These are phyloP conservation scores for Nipponia nippon DNA, from an alignment of 2,113 vertebrate species.

Conservation along the genomic window DNA sequence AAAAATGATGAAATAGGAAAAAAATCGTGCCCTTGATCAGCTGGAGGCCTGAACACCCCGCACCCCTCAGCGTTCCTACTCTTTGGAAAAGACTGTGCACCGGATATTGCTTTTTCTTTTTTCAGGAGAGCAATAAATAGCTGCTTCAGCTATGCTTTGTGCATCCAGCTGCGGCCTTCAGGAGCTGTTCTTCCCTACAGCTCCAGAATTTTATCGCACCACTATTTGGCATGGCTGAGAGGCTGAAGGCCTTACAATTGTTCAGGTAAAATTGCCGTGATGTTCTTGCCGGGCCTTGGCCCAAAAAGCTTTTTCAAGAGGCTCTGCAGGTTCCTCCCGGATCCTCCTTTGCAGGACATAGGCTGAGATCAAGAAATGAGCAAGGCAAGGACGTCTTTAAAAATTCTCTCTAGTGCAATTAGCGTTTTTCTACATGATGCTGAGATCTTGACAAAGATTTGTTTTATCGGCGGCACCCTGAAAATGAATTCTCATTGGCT, in stretches of 20 bases:
- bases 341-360: accelerated
- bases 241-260: neutral
- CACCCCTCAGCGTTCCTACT: neutral
- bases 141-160: neutral
- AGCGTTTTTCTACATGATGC: neutral
- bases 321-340: neutral
- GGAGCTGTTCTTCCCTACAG: neutral
- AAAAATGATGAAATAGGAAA: neutral
- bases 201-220: neutral
- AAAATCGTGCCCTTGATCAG: neutral
- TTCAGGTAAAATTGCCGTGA: neutral
- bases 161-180: neutral
- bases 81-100: neutral
- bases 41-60: neutral
- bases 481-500: neutral
- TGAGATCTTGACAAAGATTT: too few relatives aligned
- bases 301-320: neutral
- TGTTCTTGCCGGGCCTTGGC: neutral
- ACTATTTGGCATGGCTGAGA: neutral
- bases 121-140: neutral
- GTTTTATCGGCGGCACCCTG: neutral
- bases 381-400: neutral
- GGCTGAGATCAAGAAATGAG: neutral
- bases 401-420: neutral
- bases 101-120: neutral